These are phyloP conservation scores for Bombyx huttoni DNA, from an alignment of 2,888 invertebrate species.

Conservation along the genomic window DNA sequence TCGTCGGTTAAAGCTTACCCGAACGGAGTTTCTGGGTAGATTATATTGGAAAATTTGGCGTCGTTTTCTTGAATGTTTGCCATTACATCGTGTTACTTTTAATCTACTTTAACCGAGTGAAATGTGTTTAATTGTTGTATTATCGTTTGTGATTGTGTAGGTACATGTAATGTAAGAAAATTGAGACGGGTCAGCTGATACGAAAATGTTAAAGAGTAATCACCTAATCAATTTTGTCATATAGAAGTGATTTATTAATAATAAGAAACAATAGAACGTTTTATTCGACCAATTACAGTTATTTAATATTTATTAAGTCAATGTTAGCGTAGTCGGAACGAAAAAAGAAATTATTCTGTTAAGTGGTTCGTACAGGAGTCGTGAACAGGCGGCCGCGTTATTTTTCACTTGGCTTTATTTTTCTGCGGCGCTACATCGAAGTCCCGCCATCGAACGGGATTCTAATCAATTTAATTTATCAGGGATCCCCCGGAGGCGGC, in stretches of 20 bases:
- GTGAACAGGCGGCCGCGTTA: slow-evolving; percentile 37
- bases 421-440: slow-evolving; percentile 55
- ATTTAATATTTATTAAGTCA: slow-evolving; percentile 3
- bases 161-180: background rate
- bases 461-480: slow-evolving; percentile 74
- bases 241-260: background rate
- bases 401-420: slow-evolving; percentile 66
- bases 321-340: slow-evolving; percentile 2
- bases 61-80: slow-evolving; percentile 42
- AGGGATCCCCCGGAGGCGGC: slow-evolving; percentile 68
- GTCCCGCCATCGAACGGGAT: slow-evolving; percentile 63
- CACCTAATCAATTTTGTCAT: background rate
- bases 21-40: slow-evolving; percentile 35
- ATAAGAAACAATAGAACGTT: background rate
- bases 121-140: background rate
- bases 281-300: background rate
- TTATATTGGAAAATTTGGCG: slow-evolving; percentile 45
- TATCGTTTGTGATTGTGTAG: background rate
- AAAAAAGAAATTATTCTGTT: slow-evolving; percentile 22
- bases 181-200: too few relatives aligned
- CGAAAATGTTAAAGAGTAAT: background rate
- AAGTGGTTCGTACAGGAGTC: slow-evolving; percentile 33
- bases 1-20: slow-evolving; percentile 44
- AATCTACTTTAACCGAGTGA: slow-evolving; percentile 9
- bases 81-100: slow-evolving; percentile 22